Evolutionary conservation across 2,113 vertebrate species (phyloP).

Genomic region (Campylomormyrus numenius): DNA sequence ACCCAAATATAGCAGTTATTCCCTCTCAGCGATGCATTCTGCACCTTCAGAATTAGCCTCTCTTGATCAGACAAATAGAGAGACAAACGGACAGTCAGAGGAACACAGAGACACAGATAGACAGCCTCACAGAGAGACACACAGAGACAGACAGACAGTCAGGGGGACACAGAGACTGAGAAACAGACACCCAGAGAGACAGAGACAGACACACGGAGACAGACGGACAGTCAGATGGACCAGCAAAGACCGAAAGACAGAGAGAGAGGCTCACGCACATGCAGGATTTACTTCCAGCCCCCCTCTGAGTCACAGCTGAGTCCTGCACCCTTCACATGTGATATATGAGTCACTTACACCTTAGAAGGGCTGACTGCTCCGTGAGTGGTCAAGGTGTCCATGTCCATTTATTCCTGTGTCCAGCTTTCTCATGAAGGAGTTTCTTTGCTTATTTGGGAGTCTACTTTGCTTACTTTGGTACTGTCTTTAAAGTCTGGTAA

Average conservation of each 20-base stretch:
- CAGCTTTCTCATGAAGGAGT: background rate
- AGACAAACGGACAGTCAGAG: background rate
- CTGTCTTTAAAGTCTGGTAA: background rate
- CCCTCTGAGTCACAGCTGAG: background rate
- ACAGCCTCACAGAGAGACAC: background rate
- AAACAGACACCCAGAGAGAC: background rate
- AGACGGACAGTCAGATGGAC: background rate
- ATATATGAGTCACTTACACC: background rate
- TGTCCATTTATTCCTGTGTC: background rate
- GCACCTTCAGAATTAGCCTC: background rate
- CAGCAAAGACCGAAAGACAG: background rate
- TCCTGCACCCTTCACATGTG: background rate
- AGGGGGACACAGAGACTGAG: background rate
- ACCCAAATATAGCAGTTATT: slow-evolving; percentile 15
- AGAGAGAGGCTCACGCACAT: background rate
- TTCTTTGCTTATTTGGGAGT: background rate
- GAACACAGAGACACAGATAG: background rate
- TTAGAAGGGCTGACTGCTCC: background rate
- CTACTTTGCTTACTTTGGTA: background rate
- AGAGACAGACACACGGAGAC: background rate
- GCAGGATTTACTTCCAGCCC: background rate
- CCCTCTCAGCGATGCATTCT: background rate
- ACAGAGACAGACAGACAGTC: background rate
- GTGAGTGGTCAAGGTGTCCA: background rate
- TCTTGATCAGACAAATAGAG: background rate